These are phyloP conservation scores for Drosophila buzzatii DNA, from an alignment of 2,888 invertebrate species.

Conservation along the genomic window DNA sequence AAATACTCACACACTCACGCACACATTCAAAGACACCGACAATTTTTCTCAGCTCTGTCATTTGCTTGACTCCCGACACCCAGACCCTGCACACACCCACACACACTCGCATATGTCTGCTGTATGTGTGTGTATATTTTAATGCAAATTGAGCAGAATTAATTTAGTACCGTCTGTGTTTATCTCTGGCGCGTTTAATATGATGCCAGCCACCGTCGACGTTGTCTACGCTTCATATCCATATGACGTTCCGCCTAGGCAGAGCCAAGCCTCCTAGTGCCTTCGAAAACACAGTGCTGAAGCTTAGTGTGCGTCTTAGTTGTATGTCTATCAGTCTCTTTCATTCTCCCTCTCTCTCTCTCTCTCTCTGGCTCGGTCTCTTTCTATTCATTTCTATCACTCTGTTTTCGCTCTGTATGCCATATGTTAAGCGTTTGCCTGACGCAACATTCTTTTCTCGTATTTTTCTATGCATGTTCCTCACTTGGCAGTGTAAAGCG, in stretches of 20 bases:
- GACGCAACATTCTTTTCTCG: constrained; percentile 63
- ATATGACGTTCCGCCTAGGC: constrained; percentile 17
- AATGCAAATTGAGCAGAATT: constrained; percentile 82
- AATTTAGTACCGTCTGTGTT: constrained; percentile 80
- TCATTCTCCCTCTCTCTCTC: constrained; percentile 1
- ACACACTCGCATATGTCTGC: neutral
- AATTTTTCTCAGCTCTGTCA: constrained; percentile 43
- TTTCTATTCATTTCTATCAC: constrained; percentile 25
- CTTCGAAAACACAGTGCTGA: constrained; percentile 7
- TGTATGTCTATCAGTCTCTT: neutral
- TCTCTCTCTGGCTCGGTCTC: neutral
- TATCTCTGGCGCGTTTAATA: constrained; percentile 77
- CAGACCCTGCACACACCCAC: neutral
- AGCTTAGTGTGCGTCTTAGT: constrained; percentile 49
- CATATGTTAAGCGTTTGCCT: constrained; percentile 77
- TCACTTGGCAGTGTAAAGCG: constrained; percentile 2
- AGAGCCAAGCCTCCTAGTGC: constrained; percentile 12
- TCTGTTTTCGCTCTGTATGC: constrained; percentile 36
- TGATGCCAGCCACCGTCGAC: constrained; percentile 49
- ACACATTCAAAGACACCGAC: constrained; percentile 7
- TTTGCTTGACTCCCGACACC: constrained; percentile 7
- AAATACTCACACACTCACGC: constrained; percentile 43
- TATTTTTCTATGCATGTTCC: constrained; percentile 45
- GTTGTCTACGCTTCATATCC: constrained; percentile 32
- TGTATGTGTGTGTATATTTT: constrained; percentile 55